phyloP scores from a whole-genome alignment of 2,113 vertebrate genomes.

The Charadrius vociferus region DNA sequence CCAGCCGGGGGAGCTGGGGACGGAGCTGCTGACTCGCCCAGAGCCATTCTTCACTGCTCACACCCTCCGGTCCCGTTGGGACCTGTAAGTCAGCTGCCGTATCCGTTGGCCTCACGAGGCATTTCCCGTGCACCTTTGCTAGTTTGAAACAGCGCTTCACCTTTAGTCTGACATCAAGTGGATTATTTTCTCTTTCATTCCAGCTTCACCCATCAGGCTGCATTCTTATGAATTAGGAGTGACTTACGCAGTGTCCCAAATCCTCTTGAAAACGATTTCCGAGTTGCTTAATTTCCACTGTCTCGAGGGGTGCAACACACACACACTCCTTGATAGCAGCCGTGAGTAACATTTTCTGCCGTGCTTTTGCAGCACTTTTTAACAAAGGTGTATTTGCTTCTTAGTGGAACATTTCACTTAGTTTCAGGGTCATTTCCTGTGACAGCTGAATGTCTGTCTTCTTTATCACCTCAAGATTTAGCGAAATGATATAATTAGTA shows the following conservation, averaged over 20 bases:
- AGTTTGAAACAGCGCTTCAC: not conserved
- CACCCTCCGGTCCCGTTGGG: not conserved
- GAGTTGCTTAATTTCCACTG: not conserved
- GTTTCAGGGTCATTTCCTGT: slow-evolving; percentile 58
- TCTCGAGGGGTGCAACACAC: not conserved
- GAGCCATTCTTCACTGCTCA: not conserved
- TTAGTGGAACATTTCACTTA: slow-evolving; percentile 9
- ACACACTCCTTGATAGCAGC: not conserved
- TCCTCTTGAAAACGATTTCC: not conserved
- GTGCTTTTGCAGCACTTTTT: not conserved
- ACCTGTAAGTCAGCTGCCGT: not conserved
- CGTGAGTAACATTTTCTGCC: not conserved
- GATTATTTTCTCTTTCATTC: not conserved
- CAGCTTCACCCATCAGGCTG: not conserved
- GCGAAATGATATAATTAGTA: slow-evolving; percentile 13
- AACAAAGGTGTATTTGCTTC: slow-evolving; percentile 7
- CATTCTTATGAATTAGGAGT: not conserved
- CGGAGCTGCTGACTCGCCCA: not conserved
- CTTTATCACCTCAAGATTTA: slow-evolving; percentile 56
- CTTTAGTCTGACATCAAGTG: not conserved
- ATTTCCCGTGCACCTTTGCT: not conserved
- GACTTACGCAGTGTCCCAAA: not conserved
- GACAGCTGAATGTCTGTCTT: slow-evolving; percentile 40
- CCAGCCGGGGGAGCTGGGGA: not conserved
- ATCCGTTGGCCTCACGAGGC: not conserved